phyloP scores from a whole-genome alignment of 1,140 invertebrate genomes.

The Portunus trituberculatus region DNA sequence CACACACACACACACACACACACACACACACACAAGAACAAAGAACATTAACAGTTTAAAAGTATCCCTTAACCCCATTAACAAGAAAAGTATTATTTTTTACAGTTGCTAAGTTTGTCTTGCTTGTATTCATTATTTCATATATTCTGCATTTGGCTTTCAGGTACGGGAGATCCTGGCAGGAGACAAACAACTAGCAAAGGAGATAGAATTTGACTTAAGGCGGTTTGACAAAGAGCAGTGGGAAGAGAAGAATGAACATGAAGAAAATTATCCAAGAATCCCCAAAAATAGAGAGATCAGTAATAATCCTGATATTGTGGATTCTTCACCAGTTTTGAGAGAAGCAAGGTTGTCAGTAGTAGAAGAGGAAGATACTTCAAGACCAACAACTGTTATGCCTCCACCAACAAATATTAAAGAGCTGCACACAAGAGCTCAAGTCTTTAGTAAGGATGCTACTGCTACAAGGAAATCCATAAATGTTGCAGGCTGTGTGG shows the following conservation, averaged over 20 bases:
- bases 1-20: no score
- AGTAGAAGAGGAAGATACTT: background rate
- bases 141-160: background rate
- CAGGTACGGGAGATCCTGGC: slow-evolving; percentile 82
- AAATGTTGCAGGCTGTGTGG: background rate
- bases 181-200: slow-evolving; percentile 81
- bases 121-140: background rate
- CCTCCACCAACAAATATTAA: background rate
- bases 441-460: slow-evolving; percentile 16
- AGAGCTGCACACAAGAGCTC: slow-evolving; percentile 25
- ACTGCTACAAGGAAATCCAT: slow-evolving; percentile 40
- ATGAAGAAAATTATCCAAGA: slow-evolving; percentile 26
- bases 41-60: no score
- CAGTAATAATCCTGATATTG: background rate
- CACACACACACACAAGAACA: no score
- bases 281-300: background rate
- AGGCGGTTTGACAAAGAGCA: slow-evolving; percentile 79
- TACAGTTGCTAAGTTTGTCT: slow-evolving; percentile 77
- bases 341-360: background rate
- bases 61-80: no score
- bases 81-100: no score
- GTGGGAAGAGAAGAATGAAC: slow-evolving; percentile 72
- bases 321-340: slow-evolving; percentile 35
- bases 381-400: background rate
- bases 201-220: slow-evolving; percentile 82